phyloP scores from a whole-genome alignment of 2,888 invertebrate genomes.

The Galerucella pusilla region DNA sequence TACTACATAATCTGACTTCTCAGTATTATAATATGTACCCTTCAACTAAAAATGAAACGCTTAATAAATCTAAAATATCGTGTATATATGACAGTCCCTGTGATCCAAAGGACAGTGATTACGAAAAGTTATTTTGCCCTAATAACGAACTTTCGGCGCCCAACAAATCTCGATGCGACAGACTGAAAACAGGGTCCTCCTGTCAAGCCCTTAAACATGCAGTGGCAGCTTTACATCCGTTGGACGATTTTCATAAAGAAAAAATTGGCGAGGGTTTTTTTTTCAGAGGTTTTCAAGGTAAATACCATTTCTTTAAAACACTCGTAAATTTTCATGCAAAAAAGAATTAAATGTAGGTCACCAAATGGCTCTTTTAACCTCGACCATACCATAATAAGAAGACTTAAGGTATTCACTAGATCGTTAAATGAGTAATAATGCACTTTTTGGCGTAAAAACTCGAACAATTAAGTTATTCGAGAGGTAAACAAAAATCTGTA shows the following conservation, averaged over 20 bases:
- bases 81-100: constrained; percentile 64
- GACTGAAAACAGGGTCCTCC: constrained; percentile 78
- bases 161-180: constrained; percentile 64
- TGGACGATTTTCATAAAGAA: constrained; percentile 93
- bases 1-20: constrained; percentile 55
- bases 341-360: constrained; percentile 45
- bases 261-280: constrained; percentile 95
- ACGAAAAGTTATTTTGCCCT: constrained; percentile 62
- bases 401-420: constrained; percentile 28
- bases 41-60: constrained; percentile 54
- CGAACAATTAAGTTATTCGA: constrained; percentile 34
- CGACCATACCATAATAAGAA: constrained; percentile 45
- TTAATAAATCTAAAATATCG: constrained; percentile 55
- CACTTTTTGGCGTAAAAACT: constrained; percentile 33
- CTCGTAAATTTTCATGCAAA: constrained; percentile 28
- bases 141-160: constrained; percentile 64
- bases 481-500: constrained; percentile 48
- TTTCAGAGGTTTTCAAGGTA: constrained; percentile 98
- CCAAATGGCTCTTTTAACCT: constrained; percentile 46
- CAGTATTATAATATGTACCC: constrained; percentile 57
- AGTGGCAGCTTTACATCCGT: constrained; percentile 89
- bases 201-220: constrained; percentile 92
- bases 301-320: constrained; percentile 56
- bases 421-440: constrained; percentile 31
- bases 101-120: constrained; percentile 62